Evolutionary conservation across 2,888 invertebrate genomes (phyloP), one percentile per base, ranked within the genome.

Genomic region (Blastobasis lacticolella): DNA sequence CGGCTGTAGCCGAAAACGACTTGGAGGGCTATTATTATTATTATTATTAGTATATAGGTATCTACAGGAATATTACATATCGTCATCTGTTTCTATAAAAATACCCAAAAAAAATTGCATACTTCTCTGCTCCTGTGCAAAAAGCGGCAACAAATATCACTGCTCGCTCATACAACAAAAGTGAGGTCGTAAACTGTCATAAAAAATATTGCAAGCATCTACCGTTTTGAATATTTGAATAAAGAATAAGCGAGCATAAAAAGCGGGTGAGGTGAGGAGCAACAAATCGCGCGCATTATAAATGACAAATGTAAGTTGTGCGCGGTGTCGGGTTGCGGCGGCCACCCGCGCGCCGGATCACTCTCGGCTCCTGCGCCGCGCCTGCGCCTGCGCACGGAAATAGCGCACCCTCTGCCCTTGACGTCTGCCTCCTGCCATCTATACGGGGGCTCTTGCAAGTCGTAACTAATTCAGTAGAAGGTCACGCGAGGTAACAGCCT

Each of bases 231-330:
- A 81, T 78, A 78, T 81, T 80, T 79, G 69, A 81, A 84, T 85
- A 83, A 83, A 80, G 77, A 79, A 84, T 81, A 79, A 78, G 76
- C 69, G 73, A 74, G 67, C 75, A 81, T 83, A 85, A 85, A 84
- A 81, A 82, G 77, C 62, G 61, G 57, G 61, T 51, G 69, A 76
- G 72, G 74, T 77, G 81, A 81, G 78, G 78, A 79, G 78, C 86
- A 86, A 87, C 87, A 88, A 88, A 88, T 88, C 86, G 87, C 85
- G 77, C 77, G 86, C 84, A 87, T 88, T 86, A 85, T 83, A 82
- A 84, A 87, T 87, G 88, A 88, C 88, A 88, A 88, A 88, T 87
- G 87, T 85, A 81, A 83, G 81, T 75, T 71, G 78, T 71, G 78
- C 79, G 79, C 71, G 67, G 42, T 10, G n/a, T 72, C 75, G 77